These are phyloP conservation scores for Amblyopsis hoosieri DNA, from an alignment of 2,797 vertebrate species.

Conservation along the genomic window DNA sequence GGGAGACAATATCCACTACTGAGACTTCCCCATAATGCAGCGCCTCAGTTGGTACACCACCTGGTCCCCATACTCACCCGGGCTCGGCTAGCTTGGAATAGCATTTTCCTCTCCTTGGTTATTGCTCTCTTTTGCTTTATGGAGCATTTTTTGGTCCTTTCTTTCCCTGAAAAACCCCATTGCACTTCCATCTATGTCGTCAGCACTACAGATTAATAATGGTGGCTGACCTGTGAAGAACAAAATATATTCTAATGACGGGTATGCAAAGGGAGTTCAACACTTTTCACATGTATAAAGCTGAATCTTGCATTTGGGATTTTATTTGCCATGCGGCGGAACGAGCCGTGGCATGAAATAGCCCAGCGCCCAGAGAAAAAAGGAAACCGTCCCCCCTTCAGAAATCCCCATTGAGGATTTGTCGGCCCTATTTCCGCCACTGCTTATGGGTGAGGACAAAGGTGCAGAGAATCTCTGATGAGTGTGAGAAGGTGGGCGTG, in stretches of 20 bases:
- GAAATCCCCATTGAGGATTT: conserved; percentile 45
- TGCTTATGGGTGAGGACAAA: conserved; percentile 30
- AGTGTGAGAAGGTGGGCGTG: conserved; percentile 27
- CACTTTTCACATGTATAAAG: conserved; percentile 19
- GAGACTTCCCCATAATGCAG: conserved; percentile 36
- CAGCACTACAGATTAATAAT: no score
- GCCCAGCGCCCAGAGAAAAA: conserved; percentile 28
- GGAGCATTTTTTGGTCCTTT: no score
- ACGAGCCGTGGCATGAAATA: conserved; percentile 33
- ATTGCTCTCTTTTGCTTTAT: no score
- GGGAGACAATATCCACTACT: conserved; percentile 13
- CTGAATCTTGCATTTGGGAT: background rate
- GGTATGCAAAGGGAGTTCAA: conserved; percentile 18
- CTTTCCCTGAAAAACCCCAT: no score
- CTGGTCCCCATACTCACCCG: conserved; percentile 41
- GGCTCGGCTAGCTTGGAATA: conserved; percentile 40
- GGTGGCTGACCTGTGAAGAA: background rate
- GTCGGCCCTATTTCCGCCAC: conserved; percentile 31
- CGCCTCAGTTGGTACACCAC: conserved; percentile 60
- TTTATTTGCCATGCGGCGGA: conserved; percentile 18
- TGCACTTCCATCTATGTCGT: no score
- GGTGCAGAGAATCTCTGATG: conserved; percentile 15
- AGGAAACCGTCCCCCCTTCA: conserved; percentile 39
- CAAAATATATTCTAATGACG: conserved; percentile 17
- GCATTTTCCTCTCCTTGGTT: conserved; percentile 48